These are phyloP conservation scores for Parthenolecanium corni DNA, from an alignment of 2,888 invertebrate species.

Conservation along the genomic window DNA sequence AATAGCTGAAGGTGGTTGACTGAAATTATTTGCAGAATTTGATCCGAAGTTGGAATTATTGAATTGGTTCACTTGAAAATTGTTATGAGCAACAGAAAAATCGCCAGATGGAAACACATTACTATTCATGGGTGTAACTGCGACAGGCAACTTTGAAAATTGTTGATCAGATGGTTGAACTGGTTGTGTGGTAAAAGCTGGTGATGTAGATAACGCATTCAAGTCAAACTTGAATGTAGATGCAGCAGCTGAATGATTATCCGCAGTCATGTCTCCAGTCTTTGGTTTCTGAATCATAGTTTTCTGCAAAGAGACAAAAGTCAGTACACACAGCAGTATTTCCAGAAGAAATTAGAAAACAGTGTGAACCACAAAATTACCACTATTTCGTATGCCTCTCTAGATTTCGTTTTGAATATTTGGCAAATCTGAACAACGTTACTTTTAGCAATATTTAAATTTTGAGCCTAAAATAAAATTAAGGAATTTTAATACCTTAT, in stretches of 20 bases:
- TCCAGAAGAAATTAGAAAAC: not conserved
- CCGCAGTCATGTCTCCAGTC: not conserved
- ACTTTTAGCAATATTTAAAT: not conserved
- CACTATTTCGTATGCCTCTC: not conserved
- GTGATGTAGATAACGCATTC: too few relatives aligned
- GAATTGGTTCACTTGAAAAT: not conserved
- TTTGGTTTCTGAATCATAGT: not conserved
- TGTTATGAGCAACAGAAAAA: not conserved
- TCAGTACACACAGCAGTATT: not conserved
- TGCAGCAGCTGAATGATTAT: not conserved
- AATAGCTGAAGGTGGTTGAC: not conserved
- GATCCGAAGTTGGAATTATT: not conserved
- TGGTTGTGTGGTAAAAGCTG: too few relatives aligned
- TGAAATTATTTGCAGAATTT: too few relatives aligned
- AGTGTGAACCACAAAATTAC: not conserved
- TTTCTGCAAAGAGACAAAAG: not conserved
- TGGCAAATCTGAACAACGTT: not conserved
- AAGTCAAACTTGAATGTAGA: conserved; percentile 6
- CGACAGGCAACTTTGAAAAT: not conserved
- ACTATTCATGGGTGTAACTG: not conserved
- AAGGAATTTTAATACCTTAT: too few relatives aligned
- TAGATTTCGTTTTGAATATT: not conserved
- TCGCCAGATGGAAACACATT: not conserved
- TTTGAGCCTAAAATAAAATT: not conserved
- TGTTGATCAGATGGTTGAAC: not conserved